A percentile compares a stretch with the other conserved stretches of the same genome.
Conservation (phyloP, 1,140 invertebrate species). For the Pectinophora gossypiella region DNA sequence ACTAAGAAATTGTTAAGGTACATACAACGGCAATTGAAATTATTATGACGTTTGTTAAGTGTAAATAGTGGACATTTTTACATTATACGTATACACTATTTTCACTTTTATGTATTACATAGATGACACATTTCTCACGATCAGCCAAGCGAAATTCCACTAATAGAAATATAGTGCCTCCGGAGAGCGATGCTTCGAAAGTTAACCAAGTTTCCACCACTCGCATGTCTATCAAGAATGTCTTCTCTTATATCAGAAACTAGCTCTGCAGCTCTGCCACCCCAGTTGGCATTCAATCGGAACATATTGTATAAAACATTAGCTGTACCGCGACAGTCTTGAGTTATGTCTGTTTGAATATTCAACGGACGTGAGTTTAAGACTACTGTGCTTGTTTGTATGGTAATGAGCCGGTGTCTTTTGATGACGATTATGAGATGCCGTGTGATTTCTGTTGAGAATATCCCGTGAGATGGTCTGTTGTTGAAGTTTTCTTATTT, state of each 20-base stretch:
- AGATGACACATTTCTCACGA: too few species aligned
- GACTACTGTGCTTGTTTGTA: background rate
- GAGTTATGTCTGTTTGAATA: slow-evolving; percentile 35
- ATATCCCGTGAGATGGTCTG: too few species aligned
- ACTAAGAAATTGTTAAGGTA: background rate
- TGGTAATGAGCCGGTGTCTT: background rate
- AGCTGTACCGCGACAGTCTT: slow-evolving; percentile 15
- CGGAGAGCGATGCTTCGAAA: too few species aligned
- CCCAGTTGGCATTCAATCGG: slow-evolving; percentile 20
- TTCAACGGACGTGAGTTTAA: slow-evolving; percentile 20
- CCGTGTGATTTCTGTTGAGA: too few species aligned
- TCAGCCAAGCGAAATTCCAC: too few species aligned
- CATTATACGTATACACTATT: too few species aligned
- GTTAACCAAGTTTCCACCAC: too few species aligned
- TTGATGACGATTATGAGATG: background rate
- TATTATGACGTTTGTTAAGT: background rate
- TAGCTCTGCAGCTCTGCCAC: background rate
- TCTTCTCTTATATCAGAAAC: background rate
- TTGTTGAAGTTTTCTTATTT: too few species aligned
- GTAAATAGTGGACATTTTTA: too few species aligned
- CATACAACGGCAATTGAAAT: background rate
- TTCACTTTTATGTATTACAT: too few species aligned
- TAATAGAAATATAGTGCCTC: too few species aligned
- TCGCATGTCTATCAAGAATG: too few species aligned
- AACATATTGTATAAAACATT: slow-evolving; percentile 22